phyloP scores from a whole-genome alignment of 2,113 vertebrate genomes.

The Catharus minimus region DNA sequence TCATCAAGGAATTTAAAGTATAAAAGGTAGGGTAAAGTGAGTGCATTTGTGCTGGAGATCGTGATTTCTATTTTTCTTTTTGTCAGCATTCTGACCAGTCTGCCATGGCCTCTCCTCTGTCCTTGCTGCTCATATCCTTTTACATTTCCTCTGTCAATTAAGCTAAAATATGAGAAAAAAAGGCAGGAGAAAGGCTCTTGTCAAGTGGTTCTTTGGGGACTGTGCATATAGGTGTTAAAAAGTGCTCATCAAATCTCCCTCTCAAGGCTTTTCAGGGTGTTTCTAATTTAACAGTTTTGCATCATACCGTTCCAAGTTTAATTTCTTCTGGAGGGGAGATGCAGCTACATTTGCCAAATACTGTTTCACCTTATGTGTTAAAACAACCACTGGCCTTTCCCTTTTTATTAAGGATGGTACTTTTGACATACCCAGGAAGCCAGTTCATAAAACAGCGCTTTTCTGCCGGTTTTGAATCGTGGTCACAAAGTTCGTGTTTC shows the following conservation, averaged over 20 bases:
- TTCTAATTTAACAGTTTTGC: neutral
- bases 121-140: neutral
- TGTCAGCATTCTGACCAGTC: neutral
- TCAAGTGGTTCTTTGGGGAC: fast-evolving
- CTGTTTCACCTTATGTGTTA: neutral
- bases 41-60: neutral
- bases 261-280: neutral
- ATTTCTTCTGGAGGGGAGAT: neutral
- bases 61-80: neutral
- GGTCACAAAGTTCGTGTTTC: neutral
- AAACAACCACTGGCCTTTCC: neutral
- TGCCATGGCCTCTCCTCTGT: neutral
- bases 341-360: neutral
- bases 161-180: neutral
- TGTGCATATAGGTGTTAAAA: neutral
- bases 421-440: neutral
- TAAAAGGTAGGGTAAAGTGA: neutral
- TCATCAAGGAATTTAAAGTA: neutral
- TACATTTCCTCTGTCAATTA: neutral
- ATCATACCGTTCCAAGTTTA: neutral
- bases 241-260: neutral
- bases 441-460: neutral
- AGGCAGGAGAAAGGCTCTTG: fast-evolving
- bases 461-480: neutral
- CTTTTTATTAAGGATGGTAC: neutral